Base-by-base conservation (phyloP, 2,888 invertebrate species). In the Mylabris sibirica region DNA sequence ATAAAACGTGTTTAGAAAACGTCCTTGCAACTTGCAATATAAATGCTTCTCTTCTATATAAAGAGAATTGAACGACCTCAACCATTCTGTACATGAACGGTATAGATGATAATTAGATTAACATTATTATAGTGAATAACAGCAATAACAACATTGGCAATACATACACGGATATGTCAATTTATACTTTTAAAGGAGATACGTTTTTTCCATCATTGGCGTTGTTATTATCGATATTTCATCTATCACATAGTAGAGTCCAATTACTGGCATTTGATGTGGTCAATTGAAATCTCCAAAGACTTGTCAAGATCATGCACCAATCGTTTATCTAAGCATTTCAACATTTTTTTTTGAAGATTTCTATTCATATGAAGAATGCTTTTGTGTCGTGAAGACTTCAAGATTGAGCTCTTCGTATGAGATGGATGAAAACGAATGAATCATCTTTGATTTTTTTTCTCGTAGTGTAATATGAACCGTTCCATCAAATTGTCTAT, bases 51-150 rank as follows among this genome's bases (percentile, higher is more conserved):
- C 24, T 57, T 57, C 12, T 24, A 12, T 24, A 57, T 57, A 57
- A 57, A 24, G 57, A 57, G 57, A 57, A 57, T 57, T 57, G 57
- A 57, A 57, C 57, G 57, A 57, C 57, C 57, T 57, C 57, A 57
- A 57, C 57, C 24, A 24, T 8, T 30, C 30, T 30, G 8, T 24
- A 20, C 20, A 57, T 57, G 24, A 24, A 57, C 57, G 53, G 22
- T 53, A 6, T 30, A 57, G 57, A 57, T 57, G 57, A 22, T 57
- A 57, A 57, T 57, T 57, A 57, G 57, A 57, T 57, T 57, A 57
- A 57, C 57, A 24, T 24, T 57, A 8, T 11, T 24, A 30, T 30
- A 9, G 53, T 53, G 22, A 22, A 53, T 53, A 53, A 17, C n/a
- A 53, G 53, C 8, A 53, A 20, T 53, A 53, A 53, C 53, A 53